These are phyloP conservation scores for Apamea sordens DNA, from an alignment of 2,888 invertebrate species.

Conservation along the genomic window DNA sequence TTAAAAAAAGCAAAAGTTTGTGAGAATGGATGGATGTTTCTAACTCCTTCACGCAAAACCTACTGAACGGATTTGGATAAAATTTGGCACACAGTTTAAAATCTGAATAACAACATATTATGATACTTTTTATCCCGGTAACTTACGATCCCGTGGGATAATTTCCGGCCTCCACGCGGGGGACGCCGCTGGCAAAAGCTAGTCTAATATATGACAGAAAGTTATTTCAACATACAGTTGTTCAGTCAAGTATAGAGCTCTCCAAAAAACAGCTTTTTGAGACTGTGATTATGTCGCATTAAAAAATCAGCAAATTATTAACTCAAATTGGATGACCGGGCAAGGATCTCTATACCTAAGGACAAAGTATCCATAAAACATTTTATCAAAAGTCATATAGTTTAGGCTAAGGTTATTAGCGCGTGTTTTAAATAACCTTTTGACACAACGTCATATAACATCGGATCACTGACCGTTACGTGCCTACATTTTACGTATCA, in stretches of 20 bases:
- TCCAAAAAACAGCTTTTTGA: not conserved
- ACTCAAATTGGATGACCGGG: not conserved
- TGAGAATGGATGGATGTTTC: no score
- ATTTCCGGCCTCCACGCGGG: no score
- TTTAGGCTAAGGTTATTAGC: conserved; percentile 3
- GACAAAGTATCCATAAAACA: not conserved
- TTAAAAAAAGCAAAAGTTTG: no score
- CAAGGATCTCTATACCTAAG: not conserved
- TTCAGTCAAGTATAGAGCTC: not conserved
- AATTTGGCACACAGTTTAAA: no score
- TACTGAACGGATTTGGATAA: no score
- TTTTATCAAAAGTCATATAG: not conserved
- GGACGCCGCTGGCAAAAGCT: no score
- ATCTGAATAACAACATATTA: no score
- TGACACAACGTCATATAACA: not conserved
- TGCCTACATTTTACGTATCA: not conserved
- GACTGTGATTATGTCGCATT: not conserved
- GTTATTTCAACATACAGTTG: not conserved
- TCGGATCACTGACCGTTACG: conserved; percentile 19
- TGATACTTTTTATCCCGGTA: no score
- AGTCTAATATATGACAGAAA: not conserved
- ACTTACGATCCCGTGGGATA: no score
- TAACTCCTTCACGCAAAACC: no score
- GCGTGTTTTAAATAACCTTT: conserved; percentile 16
- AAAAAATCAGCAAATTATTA: not conserved